Evolutionary conservation across 1,140 invertebrate genomes (phyloP), one percentile per base, ranked within the genome.

Genomic region (fruit fly (Drosophila melanogaster)): DNA sequence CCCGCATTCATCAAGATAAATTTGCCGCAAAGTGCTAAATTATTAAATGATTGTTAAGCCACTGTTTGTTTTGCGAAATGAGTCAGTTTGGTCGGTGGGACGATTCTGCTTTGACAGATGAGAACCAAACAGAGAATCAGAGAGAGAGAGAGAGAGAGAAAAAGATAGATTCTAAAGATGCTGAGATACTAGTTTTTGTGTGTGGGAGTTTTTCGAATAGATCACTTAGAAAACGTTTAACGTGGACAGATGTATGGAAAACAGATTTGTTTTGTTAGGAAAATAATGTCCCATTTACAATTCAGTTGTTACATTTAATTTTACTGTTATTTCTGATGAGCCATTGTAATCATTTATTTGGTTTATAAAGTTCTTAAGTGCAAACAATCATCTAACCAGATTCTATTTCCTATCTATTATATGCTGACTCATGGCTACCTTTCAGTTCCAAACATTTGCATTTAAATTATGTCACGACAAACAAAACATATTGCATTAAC

Each of bases 1-100:
- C 53, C 64, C 81, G 58, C 83, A 64, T 81, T 74, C 85, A 86
- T 86, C 85, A 81, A 78, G 66, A 56, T 69, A 73, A 79, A 79
- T 79, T 86, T 87, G 62, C 65, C 60, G 57, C 81, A 86, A 83
- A 77, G 75, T 87, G 83, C 66, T 86, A 86, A 87, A 86, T 86
- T 86, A 83, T 87, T 87, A 86, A 86, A 83, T 87, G 83, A 83
- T 87, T 67, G 65, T 87, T 87, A 76, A 79, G 73, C 65, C 51
- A 58, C 73, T 71, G 81, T 81, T 74, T 65, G 40, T 79, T 77
- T 70, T 19, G 51, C 26, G 19, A 69, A 77, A 76, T 77, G 75
- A 77, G 56, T 62, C 75, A 55, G 51, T 17, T 43, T 60, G 53
- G 33, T 47, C 43, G 53, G 71, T 54, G 43, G 37, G 57, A 61